Conservation (phyloP, 2,113 vertebrate species). For the Pycnonotus jocosus region DNA sequence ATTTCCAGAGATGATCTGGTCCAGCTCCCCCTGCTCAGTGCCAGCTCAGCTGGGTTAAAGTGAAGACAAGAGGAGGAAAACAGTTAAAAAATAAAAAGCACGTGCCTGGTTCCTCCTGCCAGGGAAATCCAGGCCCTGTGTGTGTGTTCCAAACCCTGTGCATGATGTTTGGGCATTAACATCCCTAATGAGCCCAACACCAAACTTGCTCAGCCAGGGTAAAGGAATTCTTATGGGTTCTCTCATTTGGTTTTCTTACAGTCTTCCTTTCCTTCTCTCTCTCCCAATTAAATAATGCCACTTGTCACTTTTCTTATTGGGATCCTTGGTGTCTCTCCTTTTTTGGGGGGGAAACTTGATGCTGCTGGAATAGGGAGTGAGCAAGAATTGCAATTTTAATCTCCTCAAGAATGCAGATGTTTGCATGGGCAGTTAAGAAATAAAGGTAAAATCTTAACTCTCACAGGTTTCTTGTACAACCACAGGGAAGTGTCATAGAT, state of each 20-base stretch:
- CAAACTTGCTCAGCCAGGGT: neutral
- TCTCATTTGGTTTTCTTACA: neutral
- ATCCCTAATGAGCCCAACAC: neutral
- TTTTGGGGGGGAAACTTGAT: neutral
- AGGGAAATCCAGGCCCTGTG: neutral
- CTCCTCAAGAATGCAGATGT: neutral
- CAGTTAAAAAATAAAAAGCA: neutral
- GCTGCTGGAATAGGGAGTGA: neutral
- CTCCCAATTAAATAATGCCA: neutral
- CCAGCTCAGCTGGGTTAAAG: neutral
- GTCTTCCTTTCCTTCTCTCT: neutral
- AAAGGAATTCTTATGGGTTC: neutral
- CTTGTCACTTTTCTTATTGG: neutral
- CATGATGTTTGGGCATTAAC: neutral
- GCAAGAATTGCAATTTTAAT: neutral
- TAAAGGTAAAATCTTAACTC: neutral
- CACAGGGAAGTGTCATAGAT: rapidly evolving
- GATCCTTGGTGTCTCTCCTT: neutral
- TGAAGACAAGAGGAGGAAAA: neutral
- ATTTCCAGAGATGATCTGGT: neutral
- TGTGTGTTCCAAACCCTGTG: neutral
- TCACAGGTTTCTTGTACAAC: neutral
- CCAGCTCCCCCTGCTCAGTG: neutral
- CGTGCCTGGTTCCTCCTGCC: neutral
- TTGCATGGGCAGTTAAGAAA: neutral